Conservation (phyloP, 2,797 vertebrate genomes). For the Todus mexicanus region DNA sequence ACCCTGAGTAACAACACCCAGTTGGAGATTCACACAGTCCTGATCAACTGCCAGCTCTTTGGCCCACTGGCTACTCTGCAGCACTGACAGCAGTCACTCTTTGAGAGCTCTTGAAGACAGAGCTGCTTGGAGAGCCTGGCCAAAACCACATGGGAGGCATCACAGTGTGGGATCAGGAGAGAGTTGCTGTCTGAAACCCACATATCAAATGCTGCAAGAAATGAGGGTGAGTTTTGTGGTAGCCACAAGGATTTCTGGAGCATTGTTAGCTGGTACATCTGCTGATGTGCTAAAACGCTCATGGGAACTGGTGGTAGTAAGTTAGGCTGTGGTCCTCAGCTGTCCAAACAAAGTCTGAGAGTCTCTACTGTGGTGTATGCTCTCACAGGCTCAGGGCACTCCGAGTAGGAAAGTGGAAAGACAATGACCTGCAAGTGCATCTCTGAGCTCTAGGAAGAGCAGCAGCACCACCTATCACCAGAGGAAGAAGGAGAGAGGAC, state of each 20-base stretch:
- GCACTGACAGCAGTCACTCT: neutral
- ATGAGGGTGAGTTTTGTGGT: neutral
- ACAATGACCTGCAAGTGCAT: neutral
- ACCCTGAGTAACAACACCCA: neutral
- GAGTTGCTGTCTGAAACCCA: neutral
- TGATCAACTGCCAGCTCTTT: neutral
- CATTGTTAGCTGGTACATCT: neutral
- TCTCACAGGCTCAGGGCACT: neutral
- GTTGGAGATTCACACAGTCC: neutral
- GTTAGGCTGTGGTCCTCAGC: neutral
- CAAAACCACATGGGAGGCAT: neutral
- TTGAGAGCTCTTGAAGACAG: neutral
- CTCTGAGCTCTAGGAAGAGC: neutral
- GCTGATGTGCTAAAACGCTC: neutral
- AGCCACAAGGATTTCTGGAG: neutral
- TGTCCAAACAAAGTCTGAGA: neutral
- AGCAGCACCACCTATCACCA: slow-evolving; percentile 40
- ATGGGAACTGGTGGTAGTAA: neutral
- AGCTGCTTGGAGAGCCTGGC: neutral
- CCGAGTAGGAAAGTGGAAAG: neutral
- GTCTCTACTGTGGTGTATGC: too few relatives aligned
- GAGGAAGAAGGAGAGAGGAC: neutral
- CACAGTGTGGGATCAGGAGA: fast-evolving
- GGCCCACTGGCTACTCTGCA: neutral
- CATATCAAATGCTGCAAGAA: neutral